phyloP scores from a whole-genome alignment of 1,140 invertebrate species.

The Brachionus calyciflorus region DNA sequence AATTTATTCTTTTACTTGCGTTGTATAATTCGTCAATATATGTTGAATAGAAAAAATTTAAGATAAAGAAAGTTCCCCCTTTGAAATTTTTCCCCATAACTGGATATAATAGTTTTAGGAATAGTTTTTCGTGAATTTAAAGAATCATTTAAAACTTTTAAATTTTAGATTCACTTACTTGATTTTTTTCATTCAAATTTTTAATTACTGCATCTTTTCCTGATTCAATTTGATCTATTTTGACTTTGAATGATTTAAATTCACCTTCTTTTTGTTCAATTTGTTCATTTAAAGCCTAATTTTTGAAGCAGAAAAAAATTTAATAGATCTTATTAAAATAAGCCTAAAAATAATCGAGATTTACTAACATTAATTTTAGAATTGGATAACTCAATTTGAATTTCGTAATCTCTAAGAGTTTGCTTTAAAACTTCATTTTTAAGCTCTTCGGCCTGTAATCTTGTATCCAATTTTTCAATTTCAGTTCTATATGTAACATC shows the following conservation, averaged over 20 bases:
- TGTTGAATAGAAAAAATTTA: too few relatives aligned
- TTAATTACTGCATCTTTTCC: neutral
- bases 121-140: too few relatives aligned
- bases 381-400: conserved; percentile 2
- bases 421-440: conserved; percentile 25
- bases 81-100: too few relatives aligned
- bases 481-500: neutral
- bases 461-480: conserved; percentile 18
- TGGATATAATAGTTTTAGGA: too few relatives aligned
- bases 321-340: neutral
- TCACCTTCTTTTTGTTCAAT: conserved; percentile 14
- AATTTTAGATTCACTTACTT: neutral
- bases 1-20: too few relatives aligned
- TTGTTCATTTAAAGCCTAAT: neutral
- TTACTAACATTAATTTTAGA: conserved; percentile 27
- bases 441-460: conserved; percentile 30
- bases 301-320: neutral
- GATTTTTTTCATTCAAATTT: neutral
- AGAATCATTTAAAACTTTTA: too few relatives aligned
- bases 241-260: conserved; percentile 6
- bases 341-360: neutral
- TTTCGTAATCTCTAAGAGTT: conserved; percentile 17
- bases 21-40: too few relatives aligned
- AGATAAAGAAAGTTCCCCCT: too few relatives aligned
- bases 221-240: conserved; percentile 25